Evolutionary conservation across 2,888 invertebrate genomes (phyloP), one percentile per base, ranked within the genome.

Genomic region (Brachylomia viminalis): DNA sequence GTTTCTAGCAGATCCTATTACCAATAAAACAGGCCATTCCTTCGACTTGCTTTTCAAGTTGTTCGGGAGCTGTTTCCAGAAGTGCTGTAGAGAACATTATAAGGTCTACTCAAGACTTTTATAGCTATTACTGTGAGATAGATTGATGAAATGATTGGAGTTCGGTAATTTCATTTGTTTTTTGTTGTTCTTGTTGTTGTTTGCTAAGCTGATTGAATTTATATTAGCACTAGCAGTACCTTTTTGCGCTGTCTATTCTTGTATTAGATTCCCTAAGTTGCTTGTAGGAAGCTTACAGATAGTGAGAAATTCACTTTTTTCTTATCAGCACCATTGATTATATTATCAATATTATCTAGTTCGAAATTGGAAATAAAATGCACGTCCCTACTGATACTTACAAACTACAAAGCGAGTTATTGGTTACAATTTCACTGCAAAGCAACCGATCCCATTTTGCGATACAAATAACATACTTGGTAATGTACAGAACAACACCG

Each of bases 31-130:
- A 72, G 68, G 64, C 68, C 58, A 69, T 72, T 68, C 33, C 68
- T 68, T 27, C 79, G 69, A 86, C 78, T 86, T 73, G 54, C 71
- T 86, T 82, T 65, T 61, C 30, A 78, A 83, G 67, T 72, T 68
- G 78, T 85, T 85, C 13, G 2, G 38, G 33, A 77, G 67, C 72
- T 61, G 68, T 68, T 76, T 56, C 45, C n/a, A 59, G 65, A 56
- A 59, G 62, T 68, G 47, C 68, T 64, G 17, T 23, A 56, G n/a
- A 47, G 17, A 52, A 58, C 54, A 56, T 80, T 79, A 67, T 33
- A 27, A 68, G 58, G 67, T 15, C 66, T 47, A 49, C 42, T 47
- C n/a, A 33, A 49, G 47, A 33, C 15, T 58, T 82, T 83, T 83
- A 78, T 82, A 58, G 58, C 38, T 30, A 20, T 13, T 11, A 17